Evolutionary conservation across 2,888 invertebrate species (phyloP), one percentile per base, ranked within the genome.

Genomic region (Selenia dentaria): DNA sequence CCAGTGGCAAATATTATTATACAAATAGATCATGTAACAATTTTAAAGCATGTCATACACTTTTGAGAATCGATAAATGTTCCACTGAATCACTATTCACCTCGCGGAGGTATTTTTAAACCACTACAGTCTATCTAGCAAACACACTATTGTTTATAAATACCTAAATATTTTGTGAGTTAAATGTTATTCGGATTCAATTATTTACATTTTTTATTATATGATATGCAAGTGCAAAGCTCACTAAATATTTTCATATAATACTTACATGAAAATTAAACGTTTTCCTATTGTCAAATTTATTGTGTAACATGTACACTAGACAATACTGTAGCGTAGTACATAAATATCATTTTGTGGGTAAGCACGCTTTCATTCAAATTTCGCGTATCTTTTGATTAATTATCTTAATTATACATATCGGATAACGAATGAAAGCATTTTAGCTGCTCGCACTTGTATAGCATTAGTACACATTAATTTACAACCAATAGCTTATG

Each of bases 211-310:
- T 16, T 36, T 71, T 75, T 51, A 51, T 62, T 69, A n/a, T 77
- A 86, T 90, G 90, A 90, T 90, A 90, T 90, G 90, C 90, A 89
- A 90, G 87, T 88, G 90, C 90, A 88, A 89, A 90, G 90, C 90
- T 90, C 90, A 85, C 90, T 90, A 89, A 87, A 84, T 78, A 81
- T 76, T 76, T 51, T 50, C 52, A 54, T 52, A 59, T 43, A 50
- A 71, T 82, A 51, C 50, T 57, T 76, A 75, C 69, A 73, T 64
- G 70, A 70, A 59, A 59, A 47, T 64, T 55, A 56, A 72, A 70
- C 61, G 64, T 64, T 63, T 42, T 62, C 63, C 77, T 78, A 75
- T 78, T 74, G 79, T 78, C 79, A 67, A 65, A 13, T 41, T 69
- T 59, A 67, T 65, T 64, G 55, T 75, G 79, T 82, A 76, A 79